Evolutionary conservation across 2,888 invertebrate genomes (phyloP).

Genomic region (Volucella zonaria): DNA sequence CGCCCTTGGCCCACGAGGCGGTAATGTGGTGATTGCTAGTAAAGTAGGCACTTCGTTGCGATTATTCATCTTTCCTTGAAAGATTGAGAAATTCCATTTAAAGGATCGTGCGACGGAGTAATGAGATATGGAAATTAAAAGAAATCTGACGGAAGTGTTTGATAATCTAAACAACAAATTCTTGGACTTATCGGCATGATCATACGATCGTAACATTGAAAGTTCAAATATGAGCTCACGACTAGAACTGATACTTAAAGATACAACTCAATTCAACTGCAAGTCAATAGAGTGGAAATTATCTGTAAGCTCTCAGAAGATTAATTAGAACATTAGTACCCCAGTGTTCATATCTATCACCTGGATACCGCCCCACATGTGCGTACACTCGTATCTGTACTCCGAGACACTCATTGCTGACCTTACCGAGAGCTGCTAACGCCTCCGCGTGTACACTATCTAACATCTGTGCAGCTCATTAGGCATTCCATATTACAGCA

Average conservation of each 20-base stretch:
- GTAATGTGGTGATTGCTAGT: no score
- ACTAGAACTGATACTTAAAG: background rate
- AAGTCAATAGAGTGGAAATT: conserved; percentile 55
- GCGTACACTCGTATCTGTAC: background rate
- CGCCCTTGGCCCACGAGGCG: no score
- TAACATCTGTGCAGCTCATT: conserved; percentile 53
- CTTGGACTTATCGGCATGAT: no score
- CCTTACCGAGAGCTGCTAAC: conserved; percentile 8
- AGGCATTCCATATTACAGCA: conserved; percentile 19
- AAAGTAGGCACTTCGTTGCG: no score
- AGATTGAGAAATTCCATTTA: no score
- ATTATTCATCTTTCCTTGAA: no score
- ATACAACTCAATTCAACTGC: conserved; percentile 20
- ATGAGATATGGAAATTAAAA: no score
- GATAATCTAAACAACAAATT: no score
- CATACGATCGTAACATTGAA: no score
- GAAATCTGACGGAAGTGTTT: no score
- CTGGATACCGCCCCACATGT: conserved; percentile 6
- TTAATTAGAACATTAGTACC: conserved; percentile 8
- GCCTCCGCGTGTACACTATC: background rate
- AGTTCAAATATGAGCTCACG: no score
- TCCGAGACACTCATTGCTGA: background rate
- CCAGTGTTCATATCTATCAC: conserved; percentile 31
- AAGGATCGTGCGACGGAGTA: no score
- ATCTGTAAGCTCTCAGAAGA: conserved; percentile 25